Conservation (phyloP, 2,113 vertebrate species). For the Ceyx margarethae region DNA sequence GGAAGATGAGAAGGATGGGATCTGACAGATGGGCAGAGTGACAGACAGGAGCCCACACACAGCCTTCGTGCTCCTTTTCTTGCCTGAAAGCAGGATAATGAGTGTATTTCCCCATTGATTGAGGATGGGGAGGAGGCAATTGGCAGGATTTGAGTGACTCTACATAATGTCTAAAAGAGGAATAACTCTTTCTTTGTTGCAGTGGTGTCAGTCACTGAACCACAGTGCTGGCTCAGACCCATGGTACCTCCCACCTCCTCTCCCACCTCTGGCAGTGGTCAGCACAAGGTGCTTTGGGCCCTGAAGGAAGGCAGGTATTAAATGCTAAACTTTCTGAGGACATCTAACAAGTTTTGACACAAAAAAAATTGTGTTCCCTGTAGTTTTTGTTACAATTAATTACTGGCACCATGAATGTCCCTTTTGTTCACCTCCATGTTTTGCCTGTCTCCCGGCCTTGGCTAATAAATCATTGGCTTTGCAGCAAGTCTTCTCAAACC, state of each 20-base stretch:
- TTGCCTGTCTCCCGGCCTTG: not conserved
- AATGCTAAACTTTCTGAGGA: not conserved
- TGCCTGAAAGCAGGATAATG: not conserved
- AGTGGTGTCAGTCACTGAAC: not conserved
- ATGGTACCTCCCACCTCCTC: not conserved
- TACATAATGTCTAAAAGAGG: not conserved
- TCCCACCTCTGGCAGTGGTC: not conserved
- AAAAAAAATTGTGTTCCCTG: not conserved
- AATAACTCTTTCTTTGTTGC: accelerated
- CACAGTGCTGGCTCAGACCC: accelerated
- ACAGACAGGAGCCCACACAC: not conserved
- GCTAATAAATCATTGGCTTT: not conserved
- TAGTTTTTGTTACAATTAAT: not conserved
- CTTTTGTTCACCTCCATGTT: not conserved
- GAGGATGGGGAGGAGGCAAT: not conserved
- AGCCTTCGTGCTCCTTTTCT: not conserved
- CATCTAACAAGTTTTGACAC: not conserved
- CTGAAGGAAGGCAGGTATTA: not conserved
- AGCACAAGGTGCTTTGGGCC: not conserved
- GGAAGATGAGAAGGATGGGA: not conserved
- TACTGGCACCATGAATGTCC: not conserved
- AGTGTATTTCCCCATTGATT: accelerated
- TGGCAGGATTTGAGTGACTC: not conserved
- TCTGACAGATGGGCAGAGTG: not conserved
- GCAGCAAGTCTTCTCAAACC: not conserved